Base-by-base conservation (phyloP, 2,797 vertebrate genomes). In the Brachyrhaphis roseni region DNA sequence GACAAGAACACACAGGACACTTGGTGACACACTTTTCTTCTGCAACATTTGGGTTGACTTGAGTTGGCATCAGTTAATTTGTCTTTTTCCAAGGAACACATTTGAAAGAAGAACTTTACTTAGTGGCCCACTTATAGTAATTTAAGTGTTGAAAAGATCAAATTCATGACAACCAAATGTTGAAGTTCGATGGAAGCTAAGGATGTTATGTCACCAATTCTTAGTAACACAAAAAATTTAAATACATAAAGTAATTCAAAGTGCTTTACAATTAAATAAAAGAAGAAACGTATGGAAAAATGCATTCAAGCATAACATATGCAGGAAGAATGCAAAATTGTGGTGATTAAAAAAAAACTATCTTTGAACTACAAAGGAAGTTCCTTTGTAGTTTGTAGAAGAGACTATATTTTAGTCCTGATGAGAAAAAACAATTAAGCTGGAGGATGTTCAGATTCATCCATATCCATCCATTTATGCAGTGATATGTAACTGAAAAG, bases 1-100 rank as follows among this genome's bases (percentile, higher is more conserved):
- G 80, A 94, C 78, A 94, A 89, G 78, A 87, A 82, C 77, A 92
- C 49, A 91, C 57, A 88, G 81, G 77, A 90, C 82, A 87, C 75
- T 12, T 36, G 78, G 81, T 92, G 90, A 94, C 91, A 90, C 79
- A 88, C 84, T 93, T 92, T 86, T 77, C 71, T 39, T 74, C 64
- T 55, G 77, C 79, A 87, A 85, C 79, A 78, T 81, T 79, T 77
- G 62, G 85, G 41, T 72, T n/a, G 46, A 77, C 78, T 74, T 26
- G 39, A 74, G 16, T 76, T 71, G 51, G 70, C 86, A 83, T 89
- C 80, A 86, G 84, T 72, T 86, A 34, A 34, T n/a, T 78, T 84
- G 74, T 59, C 72, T 82, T 84, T 78, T 79, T 53, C 51, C 62
- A 5, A 26, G 18, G 18, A 77, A 81, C 78, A 62, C 73, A 86